phyloP scores from a whole-genome alignment of 2,888 invertebrate genomes.

The Ryuthela nishihirai region DNA sequence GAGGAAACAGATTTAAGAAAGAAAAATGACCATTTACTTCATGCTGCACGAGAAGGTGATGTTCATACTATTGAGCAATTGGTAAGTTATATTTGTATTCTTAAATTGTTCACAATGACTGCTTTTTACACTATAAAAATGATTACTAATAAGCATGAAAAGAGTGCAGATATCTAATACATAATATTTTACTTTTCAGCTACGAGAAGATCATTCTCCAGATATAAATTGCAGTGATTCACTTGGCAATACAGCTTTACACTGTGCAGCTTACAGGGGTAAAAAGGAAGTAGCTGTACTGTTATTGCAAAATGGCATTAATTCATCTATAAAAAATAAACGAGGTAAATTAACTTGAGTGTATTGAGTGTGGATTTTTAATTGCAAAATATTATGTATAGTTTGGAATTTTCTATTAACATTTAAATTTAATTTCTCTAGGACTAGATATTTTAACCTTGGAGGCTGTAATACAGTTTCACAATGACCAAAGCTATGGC shows the following conservation, averaged over 20 bases:
- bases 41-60: slow-evolving; percentile 61
- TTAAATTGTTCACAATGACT: neutral
- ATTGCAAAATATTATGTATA: no score
- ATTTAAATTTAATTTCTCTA: no score
- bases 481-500: no score
- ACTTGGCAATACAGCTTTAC: slow-evolving; percentile 46
- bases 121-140: neutral
- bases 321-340: slow-evolving; percentile 60
- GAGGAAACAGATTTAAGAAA: slow-evolving; percentile 59
- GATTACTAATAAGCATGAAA: no score
- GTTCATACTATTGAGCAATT: slow-evolving; percentile 58
- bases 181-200: no score
- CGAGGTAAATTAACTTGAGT: slow-evolving; percentile 53
- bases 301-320: slow-evolving; percentile 63
- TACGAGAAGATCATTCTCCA: slow-evolving; percentile 58
- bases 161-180: no score
- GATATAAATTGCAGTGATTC: slow-evolving; percentile 60
- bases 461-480: no score
- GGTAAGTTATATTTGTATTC: slow-evolving; percentile 51
- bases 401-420: no score
- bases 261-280: slow-evolving; percentile 63
- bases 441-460: no score
- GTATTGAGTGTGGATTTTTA: no score
- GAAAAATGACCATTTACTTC: slow-evolving; percentile 58
- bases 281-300: slow-evolving; percentile 62